Conservation (phyloP, 2,797 vertebrate genomes). For the Lycodopsis pacificus region DNA sequence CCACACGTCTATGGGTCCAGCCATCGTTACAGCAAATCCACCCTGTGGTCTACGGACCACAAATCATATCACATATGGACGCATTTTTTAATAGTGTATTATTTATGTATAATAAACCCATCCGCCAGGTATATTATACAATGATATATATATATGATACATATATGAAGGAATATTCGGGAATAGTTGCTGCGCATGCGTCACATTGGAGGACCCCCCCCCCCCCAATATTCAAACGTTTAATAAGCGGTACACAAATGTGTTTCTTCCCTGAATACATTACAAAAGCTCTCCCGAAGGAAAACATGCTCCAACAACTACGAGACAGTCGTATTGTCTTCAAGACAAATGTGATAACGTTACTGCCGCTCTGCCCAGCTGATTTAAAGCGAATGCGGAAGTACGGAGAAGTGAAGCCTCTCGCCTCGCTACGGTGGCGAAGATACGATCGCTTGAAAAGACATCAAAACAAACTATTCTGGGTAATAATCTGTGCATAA, state of each 20-base stretch:
- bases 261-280: background rate
- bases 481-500: background rate
- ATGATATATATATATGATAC: too few species aligned
- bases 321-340: background rate
- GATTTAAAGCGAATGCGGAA: conserved; percentile 61
- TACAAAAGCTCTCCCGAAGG: accelerated
- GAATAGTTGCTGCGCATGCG: conserved; percentile 26
- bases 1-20: background rate
- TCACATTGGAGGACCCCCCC: accelerated
- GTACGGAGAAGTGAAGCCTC: background rate
- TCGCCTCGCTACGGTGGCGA: background rate
- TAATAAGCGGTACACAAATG: background rate
- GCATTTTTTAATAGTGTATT: background rate
- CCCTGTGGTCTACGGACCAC: too few species aligned
- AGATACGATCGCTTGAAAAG: conserved; percentile 1
- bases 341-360: background rate
- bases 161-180: too few species aligned
- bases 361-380: background rate
- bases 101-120: background rate
- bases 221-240: background rate
- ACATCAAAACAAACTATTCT: conserved; percentile 55
- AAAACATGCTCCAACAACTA: background rate
- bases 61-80: background rate
- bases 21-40: too few species aligned
- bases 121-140: accelerated